Evolutionary conservation across 92 coral and sea anemone species (phyloP).

Genomic region (Zoanthus sociatus): DNA sequence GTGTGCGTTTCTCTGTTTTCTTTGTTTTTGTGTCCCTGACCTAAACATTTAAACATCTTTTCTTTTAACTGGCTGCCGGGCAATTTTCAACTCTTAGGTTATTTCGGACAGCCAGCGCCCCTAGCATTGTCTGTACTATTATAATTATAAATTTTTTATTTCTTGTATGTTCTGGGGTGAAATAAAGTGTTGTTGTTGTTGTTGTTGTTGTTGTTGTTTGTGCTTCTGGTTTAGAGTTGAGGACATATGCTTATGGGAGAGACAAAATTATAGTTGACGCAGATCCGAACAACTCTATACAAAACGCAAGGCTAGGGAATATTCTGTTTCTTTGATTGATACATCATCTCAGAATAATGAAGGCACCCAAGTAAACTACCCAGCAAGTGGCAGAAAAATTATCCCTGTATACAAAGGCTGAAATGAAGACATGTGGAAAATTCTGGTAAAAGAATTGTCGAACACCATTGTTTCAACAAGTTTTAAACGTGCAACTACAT

Average conservation of each 20-base stretch:
- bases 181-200: too few relatives aligned
- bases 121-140: too few relatives aligned
- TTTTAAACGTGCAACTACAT: conserved; percentile 40
- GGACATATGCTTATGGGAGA: conserved; percentile 21
- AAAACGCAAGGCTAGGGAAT: conserved; percentile 18
- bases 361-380: conserved; percentile 6
- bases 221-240: conserved; percentile 11
- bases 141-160: too few relatives aligned
- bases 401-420: conserved; percentile 5
- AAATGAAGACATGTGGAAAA: conserved; percentile 5
- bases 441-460: conserved; percentile 28
- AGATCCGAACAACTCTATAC: conserved; percentile 9
- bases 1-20: too few relatives aligned
- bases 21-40: too few relatives aligned
- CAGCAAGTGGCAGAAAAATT: neutral
- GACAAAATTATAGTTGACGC: conserved; percentile 2
- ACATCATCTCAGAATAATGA: neutral
- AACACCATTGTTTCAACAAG: conserved; percentile 42
- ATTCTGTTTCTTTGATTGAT: conserved; percentile 11
- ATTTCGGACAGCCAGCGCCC: too few relatives aligned
- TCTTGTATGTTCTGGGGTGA: too few relatives aligned
- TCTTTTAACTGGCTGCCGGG: too few relatives aligned
- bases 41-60: too few relatives aligned
- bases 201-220: too few relatives aligned
- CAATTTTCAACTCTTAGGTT: too few relatives aligned